phyloP scores from a whole-genome alignment of 2,888 invertebrate genomes.

The Gastrophysa polygoni region DNA sequence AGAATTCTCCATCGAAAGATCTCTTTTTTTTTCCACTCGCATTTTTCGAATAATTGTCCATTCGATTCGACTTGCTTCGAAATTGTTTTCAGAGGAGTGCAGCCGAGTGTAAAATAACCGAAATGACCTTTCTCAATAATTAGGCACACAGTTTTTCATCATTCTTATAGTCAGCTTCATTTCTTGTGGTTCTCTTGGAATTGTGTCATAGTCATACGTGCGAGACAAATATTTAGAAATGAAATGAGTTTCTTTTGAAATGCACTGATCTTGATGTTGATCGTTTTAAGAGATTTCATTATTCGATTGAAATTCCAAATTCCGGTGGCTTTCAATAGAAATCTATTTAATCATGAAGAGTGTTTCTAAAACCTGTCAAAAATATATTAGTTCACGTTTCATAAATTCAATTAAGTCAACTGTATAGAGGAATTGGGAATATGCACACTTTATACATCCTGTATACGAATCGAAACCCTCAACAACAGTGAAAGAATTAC shows the following conservation, averaged over 20 bases:
- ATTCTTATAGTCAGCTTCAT: conserved; percentile 30
- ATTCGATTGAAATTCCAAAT: background rate
- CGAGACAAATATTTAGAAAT: conserved; percentile 40
- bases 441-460: no score
- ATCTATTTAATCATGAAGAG: no score
- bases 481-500: no score
- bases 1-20: background rate
- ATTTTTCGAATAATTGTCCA: conserved; percentile 3
- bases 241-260: conserved; percentile 33
- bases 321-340: no score
- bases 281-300: conserved; percentile 1
- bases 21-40: background rate
- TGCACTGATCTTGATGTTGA: conserved; percentile 23
- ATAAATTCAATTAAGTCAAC: no score
- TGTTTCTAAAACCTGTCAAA: no score
- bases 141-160: conserved; percentile 36
- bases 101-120: conserved; percentile 50
- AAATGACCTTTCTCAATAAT: conserved; percentile 50
- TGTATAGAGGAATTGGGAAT: no score
- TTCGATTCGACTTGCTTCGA: conserved; percentile 19
- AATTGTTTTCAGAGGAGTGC: conserved; percentile 32
- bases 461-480: no score
- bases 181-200: conserved; percentile 39
- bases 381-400: no score
- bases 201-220: conserved; percentile 46